Conservation (phyloP, 1,140 invertebrate species). For the Macrocentrus cingulum region DNA sequence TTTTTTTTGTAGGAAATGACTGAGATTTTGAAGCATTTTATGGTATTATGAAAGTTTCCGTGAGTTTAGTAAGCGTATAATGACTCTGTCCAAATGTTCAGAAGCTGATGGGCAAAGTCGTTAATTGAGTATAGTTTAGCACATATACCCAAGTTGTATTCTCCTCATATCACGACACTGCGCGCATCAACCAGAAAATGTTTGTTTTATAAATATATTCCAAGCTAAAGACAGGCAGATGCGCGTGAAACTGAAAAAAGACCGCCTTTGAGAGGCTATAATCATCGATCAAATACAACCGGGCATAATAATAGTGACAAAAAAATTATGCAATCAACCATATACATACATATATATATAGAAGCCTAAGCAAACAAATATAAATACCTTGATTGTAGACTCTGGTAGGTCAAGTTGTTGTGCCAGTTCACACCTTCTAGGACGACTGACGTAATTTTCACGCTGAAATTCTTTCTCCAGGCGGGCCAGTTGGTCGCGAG, state of each 20-base stretch:
- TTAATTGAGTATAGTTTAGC: conserved; percentile 22
- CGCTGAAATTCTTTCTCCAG: conserved; percentile 97
- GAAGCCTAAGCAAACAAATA: neutral
- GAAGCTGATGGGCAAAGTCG: neutral
- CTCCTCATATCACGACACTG: neutral
- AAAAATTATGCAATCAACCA: conserved; percentile 1
- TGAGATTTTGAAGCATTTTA: no score
- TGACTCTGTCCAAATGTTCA: no score
- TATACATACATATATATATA: neutral
- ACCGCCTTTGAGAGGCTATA: conserved; percentile 34
- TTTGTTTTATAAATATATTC: conserved; percentile 29
- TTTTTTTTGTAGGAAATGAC: no score
- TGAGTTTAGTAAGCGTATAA: no score
- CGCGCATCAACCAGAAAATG: neutral
- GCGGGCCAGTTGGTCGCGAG: conserved; percentile 87
- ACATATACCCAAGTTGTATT: no score
- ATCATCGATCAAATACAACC: conserved; percentile 45
- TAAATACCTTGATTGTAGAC: conserved; percentile 93
- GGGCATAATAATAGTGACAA: neutral
- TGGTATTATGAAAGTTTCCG: no score
- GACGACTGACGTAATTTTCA: conserved; percentile 97
- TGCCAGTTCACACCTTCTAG: conserved; percentile 93
- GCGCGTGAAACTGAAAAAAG: no score
- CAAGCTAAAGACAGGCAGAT: no score
- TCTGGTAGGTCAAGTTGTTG: conserved; percentile 91